Evolutionary conservation across 2,797 vertebrate genomes (phyloP).

Genomic region (Salarias fasciatus): DNA sequence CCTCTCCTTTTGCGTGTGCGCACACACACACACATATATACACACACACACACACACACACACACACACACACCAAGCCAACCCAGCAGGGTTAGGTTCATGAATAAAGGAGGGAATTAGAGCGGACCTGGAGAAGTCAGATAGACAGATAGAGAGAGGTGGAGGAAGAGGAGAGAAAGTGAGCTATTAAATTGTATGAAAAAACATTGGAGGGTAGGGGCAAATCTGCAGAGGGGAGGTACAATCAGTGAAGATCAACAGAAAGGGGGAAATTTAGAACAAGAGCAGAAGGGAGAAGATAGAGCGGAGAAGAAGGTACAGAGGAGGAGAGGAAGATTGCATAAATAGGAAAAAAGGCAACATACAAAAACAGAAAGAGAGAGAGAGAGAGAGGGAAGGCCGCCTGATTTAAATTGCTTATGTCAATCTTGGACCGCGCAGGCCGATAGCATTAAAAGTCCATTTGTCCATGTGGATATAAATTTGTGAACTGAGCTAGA

Average conservation of each 20-base stretch:
- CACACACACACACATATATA: constrained; percentile 26
- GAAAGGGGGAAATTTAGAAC: constrained; percentile 54
- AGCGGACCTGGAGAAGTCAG: constrained; percentile 72
- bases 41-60: constrained; percentile 25
- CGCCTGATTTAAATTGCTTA: constrained; percentile 61
- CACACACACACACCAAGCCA: constrained; percentile 14
- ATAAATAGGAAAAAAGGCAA: constrained; percentile 43
- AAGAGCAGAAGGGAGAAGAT: constrained; percentile 38
- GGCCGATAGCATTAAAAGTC: constrained; percentile 52
- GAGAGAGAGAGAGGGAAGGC: constrained; percentile 9
- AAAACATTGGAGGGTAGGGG: constrained; percentile 54
- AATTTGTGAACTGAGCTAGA: constrained; percentile 45
- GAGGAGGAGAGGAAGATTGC: constrained; percentile 39
- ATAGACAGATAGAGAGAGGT: constrained; percentile 72
- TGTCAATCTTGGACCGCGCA: constrained; percentile 51
- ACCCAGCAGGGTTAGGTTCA: constrained; percentile 79
- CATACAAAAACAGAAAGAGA: constrained; percentile 7
- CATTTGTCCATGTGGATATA: constrained; percentile 46
- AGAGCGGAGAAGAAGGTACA: constrained; percentile 34
- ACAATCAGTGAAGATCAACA: constrained; percentile 60
- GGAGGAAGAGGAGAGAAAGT: constrained; percentile 56
- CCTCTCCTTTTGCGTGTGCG: constrained; percentile 42
- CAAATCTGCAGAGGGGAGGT: constrained; percentile 39
- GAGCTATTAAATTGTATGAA: constrained; percentile 74
- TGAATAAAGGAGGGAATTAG: constrained; percentile 83